Base-by-base conservation (phyloP, 2,888 invertebrate species). In the Rhagium mordax region DNA sequence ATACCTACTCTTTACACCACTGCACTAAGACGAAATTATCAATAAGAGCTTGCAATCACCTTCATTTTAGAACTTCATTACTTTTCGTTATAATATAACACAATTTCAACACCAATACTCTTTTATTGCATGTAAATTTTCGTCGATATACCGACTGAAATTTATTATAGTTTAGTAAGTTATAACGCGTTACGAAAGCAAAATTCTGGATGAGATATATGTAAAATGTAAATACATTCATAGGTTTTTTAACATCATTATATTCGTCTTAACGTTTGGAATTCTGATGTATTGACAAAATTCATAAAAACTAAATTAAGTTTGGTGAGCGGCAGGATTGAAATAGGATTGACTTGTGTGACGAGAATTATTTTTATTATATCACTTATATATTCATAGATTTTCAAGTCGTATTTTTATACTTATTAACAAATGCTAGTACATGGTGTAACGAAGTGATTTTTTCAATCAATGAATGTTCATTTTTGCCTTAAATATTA, bases 161-260 rank as follows among this genome's bases (percentile, higher is more conserved):
- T 41, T n/a, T 41, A 41, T 41, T 33, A 33, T 33, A 33, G 33
- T 41, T 41, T 41, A 41, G 41, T 13, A 13, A 41, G 3, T 41
- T 41, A 24, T 24, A 41, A 41, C 41, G 41, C 41, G 5, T 41
- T 13, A 41, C 41, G 13, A n/a, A 41, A n/a, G n/a, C n/a, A n/a
- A 51, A 51, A 24, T 55, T 55, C 55, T 24, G n/a, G n/a, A 55
- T 24, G 55, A 55, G 24, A 29, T 71, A 75, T n/a, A n/a, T n/a
- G n/a, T n/a, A n/a, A n/a, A n/a, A n/a, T 73, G 75, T 69, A 75
- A 75, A 75, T 75, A 71, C 55, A 75, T 75, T 73, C 73, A 75
- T 73, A 61, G 71, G 64, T 57, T 75, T 69, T 69, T 68, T 69
- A 73, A 75, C 66, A 66, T 70, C 53, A 75, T 75, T 74, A 74